Percentiles rank a stretch among this genome's conserved stretches.
These are phyloP conservation scores for Scyliorhinus canicula DNA, from an alignment of 2,797 vertebrate genomes.

Conservation along the genomic window DNA sequence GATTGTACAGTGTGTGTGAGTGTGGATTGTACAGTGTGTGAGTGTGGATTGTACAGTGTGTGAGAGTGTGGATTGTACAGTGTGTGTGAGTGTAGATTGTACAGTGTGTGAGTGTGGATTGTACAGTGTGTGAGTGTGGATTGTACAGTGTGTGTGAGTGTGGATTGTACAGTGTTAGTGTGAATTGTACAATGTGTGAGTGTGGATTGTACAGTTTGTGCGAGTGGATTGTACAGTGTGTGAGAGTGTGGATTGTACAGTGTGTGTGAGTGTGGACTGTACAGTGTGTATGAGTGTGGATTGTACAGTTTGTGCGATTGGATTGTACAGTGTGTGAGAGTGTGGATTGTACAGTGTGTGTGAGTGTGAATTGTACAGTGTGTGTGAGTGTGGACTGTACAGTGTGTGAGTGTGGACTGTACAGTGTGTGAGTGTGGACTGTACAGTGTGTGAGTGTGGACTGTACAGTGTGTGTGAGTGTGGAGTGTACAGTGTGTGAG, in stretches of 20 bases:
- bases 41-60: too few relatives aligned
- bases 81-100: too few relatives aligned
- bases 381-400: neutral
- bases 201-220: neutral
- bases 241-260: neutral
- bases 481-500: slow-evolving; percentile 58
- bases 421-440: too few relatives aligned
- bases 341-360: slow-evolving; percentile 47
- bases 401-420: neutral
- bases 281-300: neutral
- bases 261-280: neutral
- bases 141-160: neutral
- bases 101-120: too few relatives aligned
- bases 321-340: slow-evolving; percentile 43
- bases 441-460: slow-evolving; percentile 41
- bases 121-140: too few relatives aligned
- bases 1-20: too few relatives aligned
- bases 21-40: too few relatives aligned
- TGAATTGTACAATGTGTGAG: neutral
- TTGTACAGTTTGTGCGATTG: neutral
- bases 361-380: neutral
- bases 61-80: too few relatives aligned
- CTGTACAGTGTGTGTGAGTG: slow-evolving; percentile 55
- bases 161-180: neutral
- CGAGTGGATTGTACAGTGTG: neutral